These are phyloP conservation scores for Saguinus midas DNA, from an alignment of 2,113 vertebrate species.

Conservation along the genomic window DNA sequence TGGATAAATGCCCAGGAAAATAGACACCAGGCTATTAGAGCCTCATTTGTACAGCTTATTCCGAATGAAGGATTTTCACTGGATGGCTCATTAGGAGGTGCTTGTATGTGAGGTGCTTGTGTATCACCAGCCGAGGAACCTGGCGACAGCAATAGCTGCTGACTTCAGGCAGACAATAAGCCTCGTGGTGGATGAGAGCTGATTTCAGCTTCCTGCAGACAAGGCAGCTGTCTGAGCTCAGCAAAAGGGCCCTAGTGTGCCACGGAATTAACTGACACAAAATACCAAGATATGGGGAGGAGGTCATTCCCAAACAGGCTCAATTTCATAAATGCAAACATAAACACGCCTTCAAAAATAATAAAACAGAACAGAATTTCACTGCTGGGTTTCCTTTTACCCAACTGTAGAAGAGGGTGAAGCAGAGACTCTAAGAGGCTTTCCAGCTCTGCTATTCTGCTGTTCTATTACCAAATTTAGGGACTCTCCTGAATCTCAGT, in stretches of 20 bases:
- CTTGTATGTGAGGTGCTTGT: not conserved
- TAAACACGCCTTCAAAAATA: not conserved
- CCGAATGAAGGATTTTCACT: not conserved
- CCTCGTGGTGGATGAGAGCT: not conserved
- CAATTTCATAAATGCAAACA: not conserved
- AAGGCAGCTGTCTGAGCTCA: not conserved
- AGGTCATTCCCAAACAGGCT: not conserved
- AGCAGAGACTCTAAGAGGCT: no score
- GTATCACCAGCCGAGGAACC: not conserved
- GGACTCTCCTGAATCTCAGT: not conserved
- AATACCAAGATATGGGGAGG: not conserved
- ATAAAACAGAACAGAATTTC: not conserved
- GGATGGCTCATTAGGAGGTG: not conserved
- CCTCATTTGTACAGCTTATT: not conserved
- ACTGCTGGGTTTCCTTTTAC: not conserved
- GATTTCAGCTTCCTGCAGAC: not conserved
- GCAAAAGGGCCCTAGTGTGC: not conserved
- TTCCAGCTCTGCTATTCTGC: not conserved
- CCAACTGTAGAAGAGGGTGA: not conserved
- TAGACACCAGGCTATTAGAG: not conserved
- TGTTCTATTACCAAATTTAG: not conserved
- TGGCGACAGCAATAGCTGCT: not conserved
- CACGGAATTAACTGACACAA: not conserved
- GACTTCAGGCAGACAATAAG: not conserved
- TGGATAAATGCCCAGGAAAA: not conserved